Conservation (phyloP, 2,113 vertebrate genomes). For the Rhea americana region DNA sequence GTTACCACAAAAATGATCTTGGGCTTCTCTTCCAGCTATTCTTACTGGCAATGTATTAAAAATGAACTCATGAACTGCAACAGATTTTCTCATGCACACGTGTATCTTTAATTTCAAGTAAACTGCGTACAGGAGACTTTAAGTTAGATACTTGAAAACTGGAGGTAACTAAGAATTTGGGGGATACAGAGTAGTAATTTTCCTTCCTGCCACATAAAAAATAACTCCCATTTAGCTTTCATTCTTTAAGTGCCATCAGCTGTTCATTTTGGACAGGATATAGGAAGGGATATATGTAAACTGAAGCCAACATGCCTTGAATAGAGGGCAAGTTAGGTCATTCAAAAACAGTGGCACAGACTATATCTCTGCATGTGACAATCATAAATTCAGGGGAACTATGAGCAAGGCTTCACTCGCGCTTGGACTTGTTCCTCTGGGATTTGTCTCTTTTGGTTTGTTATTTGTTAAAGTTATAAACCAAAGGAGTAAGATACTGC, state of each 20-base stretch:
- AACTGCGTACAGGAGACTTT: neutral
- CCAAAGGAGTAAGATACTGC: neutral
- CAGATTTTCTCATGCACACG: neutral
- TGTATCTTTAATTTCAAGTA: neutral
- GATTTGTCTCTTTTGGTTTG: neutral
- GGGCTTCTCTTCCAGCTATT: neutral
- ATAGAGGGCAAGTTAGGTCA: neutral
- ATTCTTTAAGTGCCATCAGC: neutral
- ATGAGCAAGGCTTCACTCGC: neutral
- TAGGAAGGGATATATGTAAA: neutral
- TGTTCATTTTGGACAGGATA: slow-evolving; percentile 18
- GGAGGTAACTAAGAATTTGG: neutral
- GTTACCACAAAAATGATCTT: neutral
- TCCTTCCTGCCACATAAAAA: neutral
- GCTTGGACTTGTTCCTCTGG: neutral
- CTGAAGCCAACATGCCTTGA: neutral
- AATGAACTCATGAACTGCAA: neutral
- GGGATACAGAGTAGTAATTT: neutral
- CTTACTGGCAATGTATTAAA: neutral
- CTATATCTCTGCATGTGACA: neutral
- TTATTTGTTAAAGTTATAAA: neutral
- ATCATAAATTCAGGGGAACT: rapidly evolving
- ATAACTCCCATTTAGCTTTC: neutral
- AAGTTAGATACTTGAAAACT: neutral
- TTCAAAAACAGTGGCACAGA: neutral